phyloP scores from a whole-genome alignment of 2,888 invertebrate genomes.

The Metallyticus violacea region DNA sequence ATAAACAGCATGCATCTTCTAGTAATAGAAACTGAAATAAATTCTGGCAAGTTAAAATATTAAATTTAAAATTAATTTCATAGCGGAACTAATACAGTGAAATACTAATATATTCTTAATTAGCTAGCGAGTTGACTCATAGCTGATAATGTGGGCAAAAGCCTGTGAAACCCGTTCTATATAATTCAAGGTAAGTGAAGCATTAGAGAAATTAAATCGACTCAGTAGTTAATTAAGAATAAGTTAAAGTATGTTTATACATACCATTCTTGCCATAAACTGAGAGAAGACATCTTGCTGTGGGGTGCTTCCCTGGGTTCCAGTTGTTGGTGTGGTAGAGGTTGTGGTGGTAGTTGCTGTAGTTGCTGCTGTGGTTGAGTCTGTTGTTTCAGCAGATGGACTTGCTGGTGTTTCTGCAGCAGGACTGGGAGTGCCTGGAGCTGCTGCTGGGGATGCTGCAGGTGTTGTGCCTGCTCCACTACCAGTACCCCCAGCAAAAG shows the following conservation, averaged over 20 bases:
- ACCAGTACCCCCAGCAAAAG: conserved; percentile 36
- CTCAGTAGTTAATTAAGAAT: too few species aligned
- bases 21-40: too few species aligned
- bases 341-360: conserved; percentile 37
- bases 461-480: conserved; percentile 37
- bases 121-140: too few species aligned
- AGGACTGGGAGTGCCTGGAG: conserved; percentile 41
- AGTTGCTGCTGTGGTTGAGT: conserved; percentile 39
- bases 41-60: too few species aligned
- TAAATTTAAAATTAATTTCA: too few species aligned
- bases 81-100: too few species aligned
- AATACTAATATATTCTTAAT: too few species aligned
- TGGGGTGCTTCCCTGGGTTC: conserved; percentile 38
- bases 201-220: too few species aligned
- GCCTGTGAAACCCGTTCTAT: too few species aligned
- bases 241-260: conserved; percentile 6
- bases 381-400: conserved; percentile 37
- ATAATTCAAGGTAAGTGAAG: too few species aligned
- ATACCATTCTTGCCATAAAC: conserved; percentile 80
- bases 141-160: too few species aligned
- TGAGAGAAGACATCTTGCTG: conserved; percentile 47
- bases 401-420: conserved; percentile 42
- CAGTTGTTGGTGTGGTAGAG: conserved; percentile 38
- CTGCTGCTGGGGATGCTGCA: conserved; percentile 44
- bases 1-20: too few species aligned